Conservation (phyloP, 2,113 vertebrate species). For the Arizona elegans region DNA sequence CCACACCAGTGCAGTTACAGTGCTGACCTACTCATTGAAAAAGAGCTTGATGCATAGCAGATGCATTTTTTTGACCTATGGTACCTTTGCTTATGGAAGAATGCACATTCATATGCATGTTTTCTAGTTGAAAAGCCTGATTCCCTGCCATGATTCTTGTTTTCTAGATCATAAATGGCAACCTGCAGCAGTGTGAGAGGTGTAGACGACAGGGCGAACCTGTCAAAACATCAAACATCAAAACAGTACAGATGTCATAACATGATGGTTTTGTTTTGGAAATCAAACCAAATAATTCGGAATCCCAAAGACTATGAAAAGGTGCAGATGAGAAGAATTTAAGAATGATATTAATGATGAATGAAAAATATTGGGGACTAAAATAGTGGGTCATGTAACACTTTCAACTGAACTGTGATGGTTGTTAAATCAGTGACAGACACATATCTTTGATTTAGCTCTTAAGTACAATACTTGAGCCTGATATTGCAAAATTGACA, state of each 20-base stretch:
- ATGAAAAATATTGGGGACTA: not conserved
- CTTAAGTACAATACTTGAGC: not conserved
- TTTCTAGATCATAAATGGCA: not conserved
- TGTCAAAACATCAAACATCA: too few species aligned
- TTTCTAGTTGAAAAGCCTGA: not conserved
- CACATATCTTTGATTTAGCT: not conserved
- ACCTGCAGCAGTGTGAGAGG: not conserved
- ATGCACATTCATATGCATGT: not conserved
- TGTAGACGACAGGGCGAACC: not conserved
- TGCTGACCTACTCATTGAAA: not conserved
- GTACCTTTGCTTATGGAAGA: not conserved
- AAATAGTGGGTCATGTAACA: not conserved
- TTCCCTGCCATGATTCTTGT: not conserved
- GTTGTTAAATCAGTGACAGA: not conserved
- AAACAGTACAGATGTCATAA: not conserved
- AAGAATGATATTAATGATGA: not conserved
- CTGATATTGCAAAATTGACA: not conserved
- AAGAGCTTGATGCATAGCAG: not conserved
- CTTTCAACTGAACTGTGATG: not conserved
- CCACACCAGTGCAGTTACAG: not conserved
- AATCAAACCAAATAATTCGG: not conserved
- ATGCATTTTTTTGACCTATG: not conserved
- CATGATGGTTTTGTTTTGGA: not conserved
- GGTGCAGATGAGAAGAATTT: not conserved
- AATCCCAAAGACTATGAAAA: not conserved